These are phyloP conservation scores for Anguilla anguilla DNA, from an alignment of 2,797 vertebrate species.

Conservation along the genomic window DNA sequence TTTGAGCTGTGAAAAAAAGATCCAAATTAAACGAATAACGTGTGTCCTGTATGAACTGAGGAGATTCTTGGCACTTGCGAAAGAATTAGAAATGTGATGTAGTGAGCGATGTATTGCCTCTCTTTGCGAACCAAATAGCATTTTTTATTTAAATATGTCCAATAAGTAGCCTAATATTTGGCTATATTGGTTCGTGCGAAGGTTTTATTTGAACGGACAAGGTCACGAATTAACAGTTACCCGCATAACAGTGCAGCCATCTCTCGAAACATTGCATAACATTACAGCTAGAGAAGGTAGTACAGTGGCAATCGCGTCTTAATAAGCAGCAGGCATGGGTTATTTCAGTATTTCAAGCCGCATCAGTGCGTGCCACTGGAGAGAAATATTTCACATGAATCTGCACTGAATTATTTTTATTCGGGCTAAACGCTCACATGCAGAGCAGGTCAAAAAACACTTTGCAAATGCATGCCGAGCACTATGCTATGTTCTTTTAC, in stretches of 20 bases:
- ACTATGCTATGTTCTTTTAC: slow-evolving; percentile 1
- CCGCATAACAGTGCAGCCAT: slow-evolving; percentile 7
- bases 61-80: not conserved
- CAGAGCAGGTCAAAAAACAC: not conserved
- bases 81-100: not conserved
- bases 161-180: not conserved
- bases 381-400: slow-evolving; percentile 22
- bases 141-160: not conserved
- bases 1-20: not conserved
- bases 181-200: not conserved
- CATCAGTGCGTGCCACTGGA: slow-evolving; percentile 5
- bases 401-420: not conserved
- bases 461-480: not conserved
- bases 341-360: slow-evolving; percentile 34
- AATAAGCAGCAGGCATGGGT: slow-evolving; percentile 26
- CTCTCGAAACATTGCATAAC: slow-evolving; percentile 36
- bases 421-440: not conserved
- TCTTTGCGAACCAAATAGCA: not conserved
- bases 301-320: slow-evolving; percentile 29
- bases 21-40: not conserved
- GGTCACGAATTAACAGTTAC: not conserved
- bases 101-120: not conserved
- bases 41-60: not conserved
- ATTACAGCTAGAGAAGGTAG: slow-evolving; percentile 26
- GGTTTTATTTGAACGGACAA: not conserved